phyloP scores from a whole-genome alignment of 2,797 vertebrate genomes.

The Australoheros facetus region DNA sequence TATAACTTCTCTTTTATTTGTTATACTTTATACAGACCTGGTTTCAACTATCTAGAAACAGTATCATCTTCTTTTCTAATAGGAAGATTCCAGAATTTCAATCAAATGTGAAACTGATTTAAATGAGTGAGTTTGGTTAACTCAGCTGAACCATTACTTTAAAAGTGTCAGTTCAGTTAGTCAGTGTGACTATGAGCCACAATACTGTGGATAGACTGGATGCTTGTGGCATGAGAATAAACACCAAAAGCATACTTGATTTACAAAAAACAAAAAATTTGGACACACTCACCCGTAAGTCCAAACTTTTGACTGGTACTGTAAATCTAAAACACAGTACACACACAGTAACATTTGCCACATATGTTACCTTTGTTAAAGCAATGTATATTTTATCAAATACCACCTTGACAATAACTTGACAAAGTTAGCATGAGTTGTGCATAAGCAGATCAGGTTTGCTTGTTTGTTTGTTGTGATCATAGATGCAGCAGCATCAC shows the following conservation, averaged over 20 bases:
- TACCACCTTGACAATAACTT: neutral
- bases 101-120: no score
- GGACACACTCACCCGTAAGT: no score
- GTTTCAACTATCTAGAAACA: neutral
- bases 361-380: neutral
- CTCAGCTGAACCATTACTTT: neutral
- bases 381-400: neutral
- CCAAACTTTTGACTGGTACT: no score
- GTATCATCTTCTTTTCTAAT: neutral
- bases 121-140: neutral
- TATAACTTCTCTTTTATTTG: neutral
- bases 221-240: conserved; percentile 14
- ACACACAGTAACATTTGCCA: conserved; percentile 11
- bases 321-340: conserved; percentile 21
- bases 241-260: conserved; percentile 1
- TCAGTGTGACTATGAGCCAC: neutral
- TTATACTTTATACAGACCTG: neutral
- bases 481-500: neutral
- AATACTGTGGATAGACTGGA: neutral
- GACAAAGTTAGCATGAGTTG: conserved; percentile 15
- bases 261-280: conserved; percentile 6
- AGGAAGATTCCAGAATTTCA: neutral
- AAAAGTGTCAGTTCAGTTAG: neutral
- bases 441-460: neutral
- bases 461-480: neutral